phyloP scores from a whole-genome alignment of 2,888 invertebrate genomes.

The Caenorhabditis sp. region DNA sequence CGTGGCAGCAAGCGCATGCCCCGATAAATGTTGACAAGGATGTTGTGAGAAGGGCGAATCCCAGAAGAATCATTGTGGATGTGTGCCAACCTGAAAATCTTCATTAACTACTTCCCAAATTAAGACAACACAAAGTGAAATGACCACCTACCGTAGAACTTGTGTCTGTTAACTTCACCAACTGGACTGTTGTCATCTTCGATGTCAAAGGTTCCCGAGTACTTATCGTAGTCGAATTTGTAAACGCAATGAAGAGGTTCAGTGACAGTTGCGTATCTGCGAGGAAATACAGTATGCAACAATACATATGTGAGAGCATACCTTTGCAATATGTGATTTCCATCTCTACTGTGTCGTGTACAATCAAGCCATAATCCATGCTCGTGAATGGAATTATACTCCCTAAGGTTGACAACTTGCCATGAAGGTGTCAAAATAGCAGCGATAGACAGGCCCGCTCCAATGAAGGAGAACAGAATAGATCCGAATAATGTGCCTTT shows the following conservation, averaged over 20 bases:
- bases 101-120: too few species aligned
- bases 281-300: too few species aligned
- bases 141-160: constrained; percentile 82
- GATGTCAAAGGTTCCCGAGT: constrained; percentile 82
- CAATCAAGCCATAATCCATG: constrained; percentile 82
- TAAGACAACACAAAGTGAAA: too few species aligned
- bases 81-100: constrained; percentile 80
- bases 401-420: constrained; percentile 82
- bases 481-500: constrained; percentile 76
- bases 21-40: constrained; percentile 78
- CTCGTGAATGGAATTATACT: constrained; percentile 82
- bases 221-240: constrained; percentile 83
- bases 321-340: constrained; percentile 79
- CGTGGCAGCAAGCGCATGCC: constrained; percentile 80
- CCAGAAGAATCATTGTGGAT: constrained; percentile 79
- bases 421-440: constrained; percentile 81
- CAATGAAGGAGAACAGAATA: constrained; percentile 77
- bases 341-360: constrained; percentile 80
- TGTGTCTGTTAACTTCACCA: constrained; percentile 82
- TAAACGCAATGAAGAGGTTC: constrained; percentile 82
- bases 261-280: constrained; percentile 79
- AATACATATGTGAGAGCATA: too few species aligned
- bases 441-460: constrained; percentile 80
- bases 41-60: constrained; percentile 76
- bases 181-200: constrained; percentile 83